phyloP scores from a whole-genome alignment of 2,113 vertebrate genomes.

The Bothrops jararaca region DNA sequence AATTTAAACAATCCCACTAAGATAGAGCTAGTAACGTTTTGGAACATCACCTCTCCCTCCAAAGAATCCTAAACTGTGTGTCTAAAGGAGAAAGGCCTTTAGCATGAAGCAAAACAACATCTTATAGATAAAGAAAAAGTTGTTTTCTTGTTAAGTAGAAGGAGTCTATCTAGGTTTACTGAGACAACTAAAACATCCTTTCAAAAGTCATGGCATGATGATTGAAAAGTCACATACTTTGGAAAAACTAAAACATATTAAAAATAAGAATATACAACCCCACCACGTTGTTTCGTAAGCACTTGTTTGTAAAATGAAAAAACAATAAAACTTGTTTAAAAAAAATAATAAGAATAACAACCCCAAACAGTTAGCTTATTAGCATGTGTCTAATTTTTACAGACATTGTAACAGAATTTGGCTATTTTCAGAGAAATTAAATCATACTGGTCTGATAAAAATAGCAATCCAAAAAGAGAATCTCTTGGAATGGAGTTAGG shows the following conservation, averaged over 20 bases:
- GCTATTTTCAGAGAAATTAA: background rate
- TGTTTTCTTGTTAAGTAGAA: constrained; percentile 16
- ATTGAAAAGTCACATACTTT: background rate
- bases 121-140: background rate
- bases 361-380: background rate
- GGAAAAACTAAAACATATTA: constrained; percentile 17
- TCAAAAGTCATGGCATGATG: background rate
- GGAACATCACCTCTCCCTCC: constrained; percentile 5
- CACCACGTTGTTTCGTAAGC: no score
- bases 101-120: constrained; percentile 36
- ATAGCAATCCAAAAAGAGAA: background rate
- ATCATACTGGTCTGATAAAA: background rate
- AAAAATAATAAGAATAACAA: background rate
- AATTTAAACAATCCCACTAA: constrained; percentile 21
- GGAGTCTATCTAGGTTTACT: background rate
- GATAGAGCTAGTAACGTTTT: constrained; percentile 27
- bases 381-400: no score
- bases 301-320: no score
- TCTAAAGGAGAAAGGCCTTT: background rate
- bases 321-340: no score
- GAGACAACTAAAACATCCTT: constrained; percentile 3
- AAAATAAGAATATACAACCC: background rate
- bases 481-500: background rate
- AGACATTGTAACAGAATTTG: background rate
- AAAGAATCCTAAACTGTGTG: constrained; percentile 27